Evolutionary conservation across 2,888 invertebrate species (phyloP), one percentile per base, ranked within the genome.

Genomic region (Rugalucina vietnamica): DNA sequence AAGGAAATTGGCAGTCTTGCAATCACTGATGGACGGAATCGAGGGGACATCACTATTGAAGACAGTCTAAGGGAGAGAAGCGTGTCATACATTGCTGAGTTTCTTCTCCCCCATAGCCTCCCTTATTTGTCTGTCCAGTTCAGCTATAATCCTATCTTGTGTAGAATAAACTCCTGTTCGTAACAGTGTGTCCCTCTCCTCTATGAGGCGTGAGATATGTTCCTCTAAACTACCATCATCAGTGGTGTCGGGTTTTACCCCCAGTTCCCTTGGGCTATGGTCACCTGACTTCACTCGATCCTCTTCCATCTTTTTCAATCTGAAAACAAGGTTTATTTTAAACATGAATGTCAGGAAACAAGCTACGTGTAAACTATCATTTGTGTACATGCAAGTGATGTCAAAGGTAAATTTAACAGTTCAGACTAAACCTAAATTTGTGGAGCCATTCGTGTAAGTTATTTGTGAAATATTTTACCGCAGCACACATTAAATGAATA

Each of bases 91-190:
- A 76, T 86, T 88, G 54, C 76, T 86, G 2, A 88, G 76, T 79
- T 91, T 90, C 82, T 90, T 92, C 39, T 89, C 92, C 1, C 90
- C 91, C 77, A 94, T 93, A 37, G 93, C 91, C 57, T 94, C 94
- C 37, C 94, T 87, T 39, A 95, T 95, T 82, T 95, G 94, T 82
- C 93, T 86, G 82, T 95, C 95, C n/a, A 95, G 91, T 80, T 95
- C 95, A 4, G 93, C 91, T 50, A 95, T 95, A 73, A 95, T 94
- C 75, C 92, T 91, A 88, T 95, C 95, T 57, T 94, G 93, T 39
- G 92, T 93, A 32, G 93, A 91, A 89, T 95, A 95, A 18, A 94
- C 94, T n/a, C 95, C 95, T 24, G 95, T 95, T 72, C 93, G 86
- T 39, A 95, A 90, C n/a, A 95, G 86, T 1, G 93, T 93, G 86